A percentile compares a stretch with the other conserved stretches of the same genome.
These are phyloP conservation scores for Mythimna lalbum DNA, from an alignment of 2,888 invertebrate genomes.

Conservation along the genomic window DNA sequence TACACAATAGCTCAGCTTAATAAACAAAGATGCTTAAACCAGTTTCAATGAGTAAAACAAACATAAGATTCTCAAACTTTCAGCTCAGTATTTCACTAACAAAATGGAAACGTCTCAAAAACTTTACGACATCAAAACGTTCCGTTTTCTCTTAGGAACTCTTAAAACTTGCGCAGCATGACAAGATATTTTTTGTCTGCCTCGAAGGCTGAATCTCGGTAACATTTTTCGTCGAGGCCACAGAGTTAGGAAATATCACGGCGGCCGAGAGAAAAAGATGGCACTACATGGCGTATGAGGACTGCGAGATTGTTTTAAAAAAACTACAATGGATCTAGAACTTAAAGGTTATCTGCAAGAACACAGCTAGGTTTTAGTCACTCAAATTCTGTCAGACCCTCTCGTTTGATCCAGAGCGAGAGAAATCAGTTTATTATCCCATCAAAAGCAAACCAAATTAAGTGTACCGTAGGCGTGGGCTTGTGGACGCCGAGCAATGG, in stretches of 20 bases:
- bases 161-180: conserved; percentile 42
- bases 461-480: background rate
- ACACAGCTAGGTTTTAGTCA: too few relatives aligned
- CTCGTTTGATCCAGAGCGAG: background rate
- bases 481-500: too few relatives aligned
- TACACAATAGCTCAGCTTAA: background rate
- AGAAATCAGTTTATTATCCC: too few relatives aligned
- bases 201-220: conserved; percentile 16
- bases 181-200: conserved; percentile 50
- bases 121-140: conserved; percentile 44
- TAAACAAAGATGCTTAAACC: background rate
- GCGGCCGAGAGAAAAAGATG: background rate
- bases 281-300: background rate
- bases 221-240: conserved; percentile 28
- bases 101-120: conserved; percentile 38
- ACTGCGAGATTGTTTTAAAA: too few relatives aligned
- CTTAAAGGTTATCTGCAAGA: too few relatives aligned
- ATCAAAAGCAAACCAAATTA: too few relatives aligned
- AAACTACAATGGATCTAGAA: too few relatives aligned
- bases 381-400: too few relatives aligned
- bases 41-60: conserved; percentile 23
- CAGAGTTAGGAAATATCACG: background rate
- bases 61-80: conserved; percentile 18
- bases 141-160: conserved; percentile 44
- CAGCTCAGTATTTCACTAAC: conserved; percentile 16